Percentiles rank a stretch among this genome's conserved stretches.
These are phyloP conservation scores for Mesorhabditis spiculigera DNA, from an alignment of 2,888 invertebrate genomes.

Conservation along the genomic window DNA sequence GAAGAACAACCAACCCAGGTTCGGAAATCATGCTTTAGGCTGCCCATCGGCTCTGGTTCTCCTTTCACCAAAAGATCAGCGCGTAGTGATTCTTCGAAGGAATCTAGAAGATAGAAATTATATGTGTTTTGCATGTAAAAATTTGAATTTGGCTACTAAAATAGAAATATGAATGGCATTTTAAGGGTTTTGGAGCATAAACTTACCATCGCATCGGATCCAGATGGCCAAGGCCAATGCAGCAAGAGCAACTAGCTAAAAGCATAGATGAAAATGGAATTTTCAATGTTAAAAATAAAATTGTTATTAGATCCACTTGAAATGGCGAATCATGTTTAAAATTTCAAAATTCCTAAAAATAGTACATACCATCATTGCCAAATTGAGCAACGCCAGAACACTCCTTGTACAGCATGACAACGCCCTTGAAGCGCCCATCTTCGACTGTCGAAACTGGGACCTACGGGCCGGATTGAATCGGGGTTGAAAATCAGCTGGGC, in stretches of 20 bases:
- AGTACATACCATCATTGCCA: conserved; percentile 1
- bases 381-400: conserved; percentile 6
- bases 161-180: not conserved
- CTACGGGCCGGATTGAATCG: too few relatives aligned
- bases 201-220: conserved; percentile 42
- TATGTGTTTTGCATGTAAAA: too few relatives aligned
- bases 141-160: too few relatives aligned
- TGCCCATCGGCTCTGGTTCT: conserved; percentile 28
- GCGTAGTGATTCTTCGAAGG: conserved; percentile 43
- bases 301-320: not conserved
- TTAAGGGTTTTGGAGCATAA: not conserved
- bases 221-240: conserved; percentile 44
- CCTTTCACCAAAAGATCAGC: conserved; percentile 23
- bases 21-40: conserved; percentile 35
- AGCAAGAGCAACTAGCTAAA: conserved; percentile 41
- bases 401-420: conserved; percentile 8
- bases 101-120: not conserved
- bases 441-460: not conserved
- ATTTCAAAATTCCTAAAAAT: not conserved
- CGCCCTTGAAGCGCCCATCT: not conserved
- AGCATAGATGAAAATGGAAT: conserved; percentile 2
- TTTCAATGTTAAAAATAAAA: not conserved
- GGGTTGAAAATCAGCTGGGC: too few relatives aligned
- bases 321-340: not conserved
- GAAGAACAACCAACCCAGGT: conserved; percentile 20